Evolutionary conservation across 2,113 vertebrate species (phyloP), one percentile per base, ranked within the genome.

Genomic region (Otus sunia): DNA sequence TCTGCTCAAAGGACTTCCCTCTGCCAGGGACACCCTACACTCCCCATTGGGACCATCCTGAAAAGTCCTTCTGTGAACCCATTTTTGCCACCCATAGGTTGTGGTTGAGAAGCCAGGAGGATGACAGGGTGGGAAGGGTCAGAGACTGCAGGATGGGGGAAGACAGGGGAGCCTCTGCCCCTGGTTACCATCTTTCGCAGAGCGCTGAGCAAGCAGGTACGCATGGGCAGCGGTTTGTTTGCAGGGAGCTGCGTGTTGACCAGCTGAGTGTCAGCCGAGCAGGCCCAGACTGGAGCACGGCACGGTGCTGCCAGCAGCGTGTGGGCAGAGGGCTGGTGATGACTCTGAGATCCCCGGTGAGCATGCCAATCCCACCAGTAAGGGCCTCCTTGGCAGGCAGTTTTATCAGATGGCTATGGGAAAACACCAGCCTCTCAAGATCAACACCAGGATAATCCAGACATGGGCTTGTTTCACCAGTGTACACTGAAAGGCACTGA

Each of bases 241-340:
- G 34, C 72, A 78, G 66, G 41, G 69, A 78, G 26, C 32, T 69
- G 18, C 1, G 0, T 75, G 56, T 67, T 84, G 90, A 75, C 77
- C 72, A 87, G 26, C 23, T 84, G 77, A 60, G 64, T 16, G 49
- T 47, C 66, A 74, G 60, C 32, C 0, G 2, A 89, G 80, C 85
- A 78, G 58, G 47, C 36, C 47, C 41, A 34, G 56, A 34, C 89
- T n/a, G 26, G 77, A 90, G 34, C 50, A 69, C 1, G 1, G 36
- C 3, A 0, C 1, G 0, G 18, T 2, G 0, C 66, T 83, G 72
- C 45, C 47, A 79, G 76, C 27, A 53, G 34, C 4, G 0, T 72
- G 53, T 43, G 43, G 72, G 47, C 52, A 79, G 72, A 67, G 55
- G 45, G 45, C 11, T 79, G 81, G 23, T 1, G 12, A 75, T 75